These are phyloP conservation scores for Chymomyza caudatula DNA, from an alignment of 2,888 invertebrate species.

Conservation along the genomic window DNA sequence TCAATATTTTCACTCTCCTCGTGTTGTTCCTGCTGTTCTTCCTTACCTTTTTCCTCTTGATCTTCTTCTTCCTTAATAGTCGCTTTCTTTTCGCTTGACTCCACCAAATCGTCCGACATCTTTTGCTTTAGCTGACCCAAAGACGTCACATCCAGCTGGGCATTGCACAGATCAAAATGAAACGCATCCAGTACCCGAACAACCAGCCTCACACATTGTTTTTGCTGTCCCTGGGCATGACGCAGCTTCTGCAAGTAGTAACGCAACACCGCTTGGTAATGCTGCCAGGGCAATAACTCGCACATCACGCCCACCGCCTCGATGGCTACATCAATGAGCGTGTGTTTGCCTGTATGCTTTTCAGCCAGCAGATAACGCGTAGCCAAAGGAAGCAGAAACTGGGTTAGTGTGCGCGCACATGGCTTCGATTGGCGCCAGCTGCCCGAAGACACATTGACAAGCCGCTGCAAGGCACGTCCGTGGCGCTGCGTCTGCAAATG, in stretches of 20 bases:
- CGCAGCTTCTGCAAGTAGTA: slow-evolving; percentile 88
- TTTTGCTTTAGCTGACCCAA: slow-evolving; percentile 60
- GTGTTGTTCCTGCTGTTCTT: slow-evolving; percentile 29
- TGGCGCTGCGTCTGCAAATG: slow-evolving; percentile 93
- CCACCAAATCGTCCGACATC: slow-evolving; percentile 42
- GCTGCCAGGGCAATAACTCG: slow-evolving; percentile 90
- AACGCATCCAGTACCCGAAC: slow-evolving; percentile 92
- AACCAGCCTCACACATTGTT: slow-evolving; percentile 87
- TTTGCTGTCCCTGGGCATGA: slow-evolving; percentile 85
- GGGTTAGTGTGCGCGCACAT: slow-evolving; percentile 85
- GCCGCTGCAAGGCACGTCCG: slow-evolving; percentile 88
- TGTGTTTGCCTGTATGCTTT: slow-evolving; percentile 86
- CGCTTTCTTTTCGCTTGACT: slow-evolving; percentile 77
- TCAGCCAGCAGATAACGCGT: slow-evolving; percentile 89
- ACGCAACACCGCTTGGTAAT: slow-evolving; percentile 90
- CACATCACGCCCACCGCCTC: slow-evolving; percentile 88
- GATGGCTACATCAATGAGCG: slow-evolving; percentile 90
- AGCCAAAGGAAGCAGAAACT: slow-evolving; percentile 91
- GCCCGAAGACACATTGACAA: slow-evolving; percentile 83
- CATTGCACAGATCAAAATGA: slow-evolving; percentile 91
- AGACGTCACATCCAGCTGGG: slow-evolving; percentile 68
- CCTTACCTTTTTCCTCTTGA: slow-evolving; percentile 16
- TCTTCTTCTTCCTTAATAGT: slow-evolving; percentile 36
- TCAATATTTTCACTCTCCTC: slow-evolving; percentile 73
- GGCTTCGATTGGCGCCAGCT: slow-evolving; percentile 80